phyloP scores from a whole-genome alignment of 2,113 vertebrate genomes.

The Scomber scombrus region DNA sequence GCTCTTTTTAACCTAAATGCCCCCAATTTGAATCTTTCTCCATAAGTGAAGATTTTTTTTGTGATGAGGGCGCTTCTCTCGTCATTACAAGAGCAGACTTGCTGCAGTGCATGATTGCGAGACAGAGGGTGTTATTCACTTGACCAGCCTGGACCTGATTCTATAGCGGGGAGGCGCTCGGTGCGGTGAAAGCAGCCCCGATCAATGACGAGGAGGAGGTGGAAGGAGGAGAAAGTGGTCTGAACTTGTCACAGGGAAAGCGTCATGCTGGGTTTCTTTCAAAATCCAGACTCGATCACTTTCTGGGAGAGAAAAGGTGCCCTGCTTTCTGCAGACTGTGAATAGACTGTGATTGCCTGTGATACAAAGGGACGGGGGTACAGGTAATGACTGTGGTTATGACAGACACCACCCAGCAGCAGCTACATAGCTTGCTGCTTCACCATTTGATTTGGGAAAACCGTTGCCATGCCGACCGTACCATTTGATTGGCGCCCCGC shows the following conservation, averaged over 20 bases:
- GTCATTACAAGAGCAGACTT: slow-evolving; percentile 28
- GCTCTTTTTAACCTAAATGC: slow-evolving; percentile 48
- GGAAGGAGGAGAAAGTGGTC: slow-evolving; percentile 51
- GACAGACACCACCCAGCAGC: slow-evolving; percentile 68
- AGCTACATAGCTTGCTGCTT: slow-evolving; percentile 45
- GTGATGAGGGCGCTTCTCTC: slow-evolving; percentile 33
- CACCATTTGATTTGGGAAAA: slow-evolving; percentile 59
- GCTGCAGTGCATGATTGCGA: slow-evolving; percentile 49
- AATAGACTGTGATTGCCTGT: slow-evolving; percentile 76
- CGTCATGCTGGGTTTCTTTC: slow-evolving; percentile 59
- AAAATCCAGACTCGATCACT: slow-evolving; percentile 50
- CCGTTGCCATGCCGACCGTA: slow-evolving; percentile 63
- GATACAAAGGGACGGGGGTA: slow-evolving; percentile 62
- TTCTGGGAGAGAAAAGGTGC: slow-evolving; percentile 51
- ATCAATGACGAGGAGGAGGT: slow-evolving; percentile 59
- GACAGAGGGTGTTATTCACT: slow-evolving; percentile 60
- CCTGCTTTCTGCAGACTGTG: slow-evolving; percentile 52
- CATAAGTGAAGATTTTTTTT: slow-evolving; percentile 32
- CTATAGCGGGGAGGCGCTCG: not conserved
- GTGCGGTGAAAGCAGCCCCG: slow-evolving; percentile 28
- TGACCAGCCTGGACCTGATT: slow-evolving; percentile 58
- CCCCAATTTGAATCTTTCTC: slow-evolving; percentile 59
- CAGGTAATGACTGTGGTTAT: slow-evolving; percentile 74
- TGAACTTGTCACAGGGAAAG: slow-evolving; percentile 54
- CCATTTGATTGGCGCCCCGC: slow-evolving; percentile 51